Evolutionary conservation across 2,888 invertebrate genomes (phyloP), one percentile per base, ranked within the genome.

Genomic region (Salpingus planirostris): DNA sequence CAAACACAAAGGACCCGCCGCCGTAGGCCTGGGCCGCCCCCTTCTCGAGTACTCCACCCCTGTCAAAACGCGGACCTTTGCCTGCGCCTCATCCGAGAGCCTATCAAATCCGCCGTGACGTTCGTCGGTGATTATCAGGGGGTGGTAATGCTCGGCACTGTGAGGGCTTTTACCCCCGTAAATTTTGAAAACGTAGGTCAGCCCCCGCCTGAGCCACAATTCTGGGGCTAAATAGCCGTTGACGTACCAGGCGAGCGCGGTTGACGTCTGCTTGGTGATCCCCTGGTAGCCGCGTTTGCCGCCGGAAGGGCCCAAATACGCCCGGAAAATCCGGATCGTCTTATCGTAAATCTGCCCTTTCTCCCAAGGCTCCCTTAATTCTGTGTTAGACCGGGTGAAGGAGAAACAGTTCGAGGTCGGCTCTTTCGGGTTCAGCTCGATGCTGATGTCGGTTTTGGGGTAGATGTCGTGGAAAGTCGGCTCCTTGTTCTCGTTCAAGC

Each of bases 211-310:
- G 48, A 95, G 68, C 73, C 85, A 90, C 39, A 95, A 66, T 62
- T 92, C 90, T 0, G 92, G 92, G 28, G 82, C 78, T 49, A 93
- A 68, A 54, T 79, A 77, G 0, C 93, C 93, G 64, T 95, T 92
- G 40, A 95, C 84, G 65, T 92, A 95, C 90, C 91, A 93, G 7
- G 89, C 81, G 24, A 86, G 67, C 1, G 78, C 82, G 47, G 75
- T 80, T 21, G 77, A 76, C 14, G 76, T 74, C 59, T 78, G 78
- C 2, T 76, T 76, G 40, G 80, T 80, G 27, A 77, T 69, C 24
- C 78, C 79, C 60, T 80, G 77, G 60, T 86, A 84, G 8, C 89
- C 90, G 33, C 80, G 75, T 55, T 71, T 68, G 0, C 84, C 88
- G 2, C 86, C 92, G 13, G 88, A 78, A 2, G 90, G 88, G 0